These are phyloP conservation scores for Spatulosminthurus flaviceps DNA, from an alignment of 2,888 invertebrate genomes.

Conservation along the genomic window DNA sequence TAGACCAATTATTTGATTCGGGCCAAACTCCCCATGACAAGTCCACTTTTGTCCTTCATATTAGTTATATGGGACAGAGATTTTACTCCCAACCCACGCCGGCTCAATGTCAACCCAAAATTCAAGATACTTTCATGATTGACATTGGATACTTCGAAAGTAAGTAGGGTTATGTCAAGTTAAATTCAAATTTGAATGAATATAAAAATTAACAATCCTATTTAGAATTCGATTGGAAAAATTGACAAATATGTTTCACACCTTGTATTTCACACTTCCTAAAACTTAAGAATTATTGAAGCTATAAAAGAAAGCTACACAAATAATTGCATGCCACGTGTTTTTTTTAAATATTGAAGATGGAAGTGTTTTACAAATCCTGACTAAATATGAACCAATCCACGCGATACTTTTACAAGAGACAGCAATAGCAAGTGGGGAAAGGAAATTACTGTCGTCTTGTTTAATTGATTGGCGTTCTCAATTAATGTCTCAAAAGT, in stretches of 20 bases:
- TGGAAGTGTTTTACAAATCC: constrained; percentile 50
- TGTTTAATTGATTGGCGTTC: constrained; percentile 56
- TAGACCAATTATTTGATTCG: constrained; percentile 52
- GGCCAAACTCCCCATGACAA: constrained; percentile 25
- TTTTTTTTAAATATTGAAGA: constrained; percentile 25
- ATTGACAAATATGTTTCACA: too few relatives aligned
- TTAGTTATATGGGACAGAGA: constrained; percentile 55
- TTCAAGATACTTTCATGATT: constrained; percentile 54
- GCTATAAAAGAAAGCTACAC: too few relatives aligned
- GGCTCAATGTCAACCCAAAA: constrained; percentile 52
- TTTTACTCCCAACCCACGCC: constrained; percentile 48
- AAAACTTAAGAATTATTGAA: too few relatives aligned
- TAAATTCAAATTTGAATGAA: too few relatives aligned
- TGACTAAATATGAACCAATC: constrained; percentile 52
- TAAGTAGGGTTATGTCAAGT: too few relatives aligned
- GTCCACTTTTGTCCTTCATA: constrained; percentile 50
- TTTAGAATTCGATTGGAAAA: too few relatives aligned
- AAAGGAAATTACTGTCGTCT: constrained; percentile 45
- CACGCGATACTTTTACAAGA: constrained; percentile 51
- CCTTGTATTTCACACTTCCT: too few relatives aligned
- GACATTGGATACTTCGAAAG: constrained; percentile 53
- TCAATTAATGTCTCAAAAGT: constrained; percentile 52
- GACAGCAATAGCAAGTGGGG: constrained; percentile 31
- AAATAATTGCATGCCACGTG: not conserved
- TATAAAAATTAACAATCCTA: too few relatives aligned